These are phyloP conservation scores for Gopherus evgoodei DNA, from an alignment of 2,113 vertebrate genomes.

Conservation along the genomic window DNA sequence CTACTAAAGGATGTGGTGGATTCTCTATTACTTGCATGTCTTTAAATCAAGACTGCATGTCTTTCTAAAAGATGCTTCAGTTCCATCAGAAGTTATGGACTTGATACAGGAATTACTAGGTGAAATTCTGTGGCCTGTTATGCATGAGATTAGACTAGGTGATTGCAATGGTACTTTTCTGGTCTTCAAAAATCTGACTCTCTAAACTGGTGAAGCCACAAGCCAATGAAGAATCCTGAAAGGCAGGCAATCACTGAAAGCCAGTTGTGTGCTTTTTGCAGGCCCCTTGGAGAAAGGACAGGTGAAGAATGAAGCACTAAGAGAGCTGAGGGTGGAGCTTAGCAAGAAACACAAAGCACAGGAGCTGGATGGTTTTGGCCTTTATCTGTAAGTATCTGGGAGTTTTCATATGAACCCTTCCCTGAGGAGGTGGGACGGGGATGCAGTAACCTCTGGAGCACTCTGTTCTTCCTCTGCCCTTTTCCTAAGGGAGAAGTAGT, in stretches of 20 bases:
- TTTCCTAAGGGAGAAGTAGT: background rate
- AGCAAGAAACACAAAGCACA: slow-evolving; percentile 95
- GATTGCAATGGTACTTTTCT: background rate
- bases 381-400: slow-evolving; percentile 89
- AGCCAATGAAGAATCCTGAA: background rate
- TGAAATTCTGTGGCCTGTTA: background rate
- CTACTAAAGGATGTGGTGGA: background rate
- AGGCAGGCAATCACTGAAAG: background rate
- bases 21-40: background rate
- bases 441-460: background rate
- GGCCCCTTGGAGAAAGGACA: slow-evolving; percentile 98
- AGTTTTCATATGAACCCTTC: background rate
- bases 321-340: slow-evolving; percentile 95
- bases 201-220: background rate
- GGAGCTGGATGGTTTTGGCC: slow-evolving; percentile 95
- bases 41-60: background rate
- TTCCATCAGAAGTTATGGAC: background rate
- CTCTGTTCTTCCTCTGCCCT: background rate
- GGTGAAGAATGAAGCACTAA: slow-evolving; percentile 95
- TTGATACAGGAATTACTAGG: background rate
- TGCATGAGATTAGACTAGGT: background rate
- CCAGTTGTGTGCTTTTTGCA: slow-evolving; percentile 62
- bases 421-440: background rate
- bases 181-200: background rate
- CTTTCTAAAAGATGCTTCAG: background rate